Conservation (phyloP, 1,140 invertebrate genomes). For the Plodia interpunctella region DNA sequence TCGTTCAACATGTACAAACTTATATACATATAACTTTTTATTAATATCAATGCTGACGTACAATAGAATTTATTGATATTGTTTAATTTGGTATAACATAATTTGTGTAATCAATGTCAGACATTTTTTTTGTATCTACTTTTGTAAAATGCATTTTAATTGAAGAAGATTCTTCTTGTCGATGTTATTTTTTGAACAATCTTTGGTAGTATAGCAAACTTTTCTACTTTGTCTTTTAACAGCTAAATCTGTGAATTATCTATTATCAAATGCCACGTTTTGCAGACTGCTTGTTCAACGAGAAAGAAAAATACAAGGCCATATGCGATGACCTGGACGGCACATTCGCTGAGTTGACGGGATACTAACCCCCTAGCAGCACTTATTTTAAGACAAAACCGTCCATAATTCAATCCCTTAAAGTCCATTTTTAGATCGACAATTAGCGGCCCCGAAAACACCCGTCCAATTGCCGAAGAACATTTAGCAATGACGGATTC, state of each 20-base stretch:
- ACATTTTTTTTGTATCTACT: no score
- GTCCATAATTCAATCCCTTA: constrained; percentile 38
- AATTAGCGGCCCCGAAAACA: constrained; percentile 1
- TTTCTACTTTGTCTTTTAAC: neutral
- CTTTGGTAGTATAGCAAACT: no score
- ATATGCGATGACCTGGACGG: constrained; percentile 99
- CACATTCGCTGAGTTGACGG: constrained; percentile 93
- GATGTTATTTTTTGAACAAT: no score
- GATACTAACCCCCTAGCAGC: constrained; percentile 82
- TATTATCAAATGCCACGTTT: constrained; percentile 62
- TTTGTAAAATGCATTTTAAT: no score
- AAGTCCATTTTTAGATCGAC: constrained; percentile 22
- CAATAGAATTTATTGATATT: no score
- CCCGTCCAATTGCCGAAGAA: constrained; percentile 13
- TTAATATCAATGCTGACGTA: no score
- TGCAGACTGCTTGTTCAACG: constrained; percentile 82
- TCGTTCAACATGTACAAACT: constrained; percentile 10
- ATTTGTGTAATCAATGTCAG: no score
- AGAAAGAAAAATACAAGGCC: constrained; percentile 97
- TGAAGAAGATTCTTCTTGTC: no score
- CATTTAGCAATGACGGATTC: constrained; percentile 14
- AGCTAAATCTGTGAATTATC: constrained; percentile 12
- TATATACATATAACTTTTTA: constrained; percentile 11
- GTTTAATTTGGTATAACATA: no score
- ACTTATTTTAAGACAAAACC: constrained; percentile 64